Evolutionary conservation across 2,888 invertebrate species (phyloP).

Genomic region (Sycophila texana): DNA sequence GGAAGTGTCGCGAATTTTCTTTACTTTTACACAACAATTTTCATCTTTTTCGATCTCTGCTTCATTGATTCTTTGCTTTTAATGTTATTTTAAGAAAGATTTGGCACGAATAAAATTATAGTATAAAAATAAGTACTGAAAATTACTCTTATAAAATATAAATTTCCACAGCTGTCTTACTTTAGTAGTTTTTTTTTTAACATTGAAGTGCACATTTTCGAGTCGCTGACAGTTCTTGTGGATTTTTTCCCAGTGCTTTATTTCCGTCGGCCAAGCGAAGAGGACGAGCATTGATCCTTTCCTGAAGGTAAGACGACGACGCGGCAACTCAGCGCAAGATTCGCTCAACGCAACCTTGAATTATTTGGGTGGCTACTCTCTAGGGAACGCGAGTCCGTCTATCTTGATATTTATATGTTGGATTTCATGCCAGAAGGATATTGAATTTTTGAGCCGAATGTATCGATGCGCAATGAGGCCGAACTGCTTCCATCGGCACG

Average conservation of each 20-base stretch:
- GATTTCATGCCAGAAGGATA: conserved; percentile 28
- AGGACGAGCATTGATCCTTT: conserved; percentile 18
- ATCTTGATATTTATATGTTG: conserved; percentile 27
- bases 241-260: conserved; percentile 26
- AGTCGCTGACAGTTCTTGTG: conserved; percentile 24
- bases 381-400: conserved; percentile 2
- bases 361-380: conserved; percentile 22
- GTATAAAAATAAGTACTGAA: too few species aligned
- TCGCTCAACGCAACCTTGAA: conserved; percentile 17
- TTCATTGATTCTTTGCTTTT: too few species aligned
- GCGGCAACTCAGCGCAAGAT: conserved; percentile 7
- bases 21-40: too few species aligned
- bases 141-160: too few species aligned
- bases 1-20: too few species aligned
- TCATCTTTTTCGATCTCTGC: too few species aligned
- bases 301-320: conserved; percentile 13
- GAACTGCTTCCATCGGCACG: too few species aligned
- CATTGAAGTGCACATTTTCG: too few species aligned
- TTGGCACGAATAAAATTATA: too few species aligned
- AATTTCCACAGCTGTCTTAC: too few species aligned
- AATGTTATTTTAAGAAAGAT: too few species aligned
- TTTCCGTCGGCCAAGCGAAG: not conserved
- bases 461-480: conserved; percentile 8
- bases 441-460: conserved; percentile 26
- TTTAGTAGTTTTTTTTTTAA: too few species aligned